Base-by-base conservation (phyloP, 2,888 invertebrate species). In the Tetragnatha montana region DNA sequence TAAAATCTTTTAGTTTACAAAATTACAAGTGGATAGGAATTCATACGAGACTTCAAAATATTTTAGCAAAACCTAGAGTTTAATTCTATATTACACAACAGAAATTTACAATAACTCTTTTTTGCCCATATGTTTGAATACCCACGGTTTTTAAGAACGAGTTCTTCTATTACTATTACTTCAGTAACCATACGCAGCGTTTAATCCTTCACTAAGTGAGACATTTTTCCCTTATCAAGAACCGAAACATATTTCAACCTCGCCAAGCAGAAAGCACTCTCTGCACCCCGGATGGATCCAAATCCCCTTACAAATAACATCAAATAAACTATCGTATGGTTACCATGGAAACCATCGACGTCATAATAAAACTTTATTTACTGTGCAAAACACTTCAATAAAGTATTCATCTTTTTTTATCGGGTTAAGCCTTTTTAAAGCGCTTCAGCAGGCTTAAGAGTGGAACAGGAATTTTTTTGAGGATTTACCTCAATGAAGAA, bases 301-400 rank as follows among this genome's bases (percentile, higher is more conserved):
- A 60, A 60, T 60, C 60, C 60, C 60, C 35, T 35, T 10, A 60
- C 60, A 60, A 50, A 68, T 19, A 50, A 49, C 12, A 81, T 17
- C 49, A 71, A 21, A 17, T 60, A 4, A 17, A 60, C 10, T 60
- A 60, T n/a, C 19, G n/a, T 68, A 85, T 21, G 12, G 78, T 71
- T 10, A 4, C 78, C 78, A 50, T 51, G 50, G 85, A 1, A 50
- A 78, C 50, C 70, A 51, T 50, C 49, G 49, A 50, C 17, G 8
- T 69, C 68, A 68, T 70, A 78, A 85, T 85, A 78, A 49, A 47
- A 78, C 51, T 76, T 85, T 85, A 78, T 85, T 85, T 85, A 71
- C 85, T 76, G 70, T 85, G 85, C 76, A 84, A 84, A 84, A 47
- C 75, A 50, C 76, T 78, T 76, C 70, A 51, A 78, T 78, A 19